A percentile compares a stretch with the other conserved stretches of the same genome.
Conservation (phyloP, 2,888 invertebrate species). For the Eristalinus aeneus region DNA sequence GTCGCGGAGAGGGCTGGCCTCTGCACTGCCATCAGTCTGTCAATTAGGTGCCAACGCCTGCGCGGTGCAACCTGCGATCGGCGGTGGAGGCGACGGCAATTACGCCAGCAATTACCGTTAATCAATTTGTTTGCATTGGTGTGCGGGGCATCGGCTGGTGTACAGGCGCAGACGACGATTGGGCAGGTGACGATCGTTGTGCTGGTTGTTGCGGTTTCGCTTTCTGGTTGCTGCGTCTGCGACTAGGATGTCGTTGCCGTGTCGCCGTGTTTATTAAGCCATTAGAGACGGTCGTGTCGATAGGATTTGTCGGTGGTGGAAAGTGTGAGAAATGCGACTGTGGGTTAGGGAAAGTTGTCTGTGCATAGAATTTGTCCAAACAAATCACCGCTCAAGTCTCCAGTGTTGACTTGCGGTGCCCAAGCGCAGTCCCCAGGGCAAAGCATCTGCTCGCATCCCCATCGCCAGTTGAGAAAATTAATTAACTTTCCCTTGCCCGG, state of each 20-base stretch:
- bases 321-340: constrained; percentile 13
- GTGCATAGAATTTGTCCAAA: neutral
- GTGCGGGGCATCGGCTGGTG: neutral
- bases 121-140: constrained; percentile 20
- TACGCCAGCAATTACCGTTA: constrained; percentile 52
- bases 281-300: constrained; percentile 32
- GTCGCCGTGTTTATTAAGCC: constrained; percentile 43
- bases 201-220: constrained; percentile 31
- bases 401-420: neutral
- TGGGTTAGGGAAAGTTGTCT: neutral
- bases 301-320: constrained; percentile 43
- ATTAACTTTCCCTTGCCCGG: constrained; percentile 5
- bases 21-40: constrained; percentile 19
- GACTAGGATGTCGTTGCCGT: neutral
- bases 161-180: neutral
- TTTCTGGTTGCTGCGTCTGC: constrained; percentile 36
- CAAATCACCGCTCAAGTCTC: neutral
- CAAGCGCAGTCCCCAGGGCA: neutral
- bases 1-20: neutral
- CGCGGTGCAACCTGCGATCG: constrained; percentile 16
- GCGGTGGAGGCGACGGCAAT: constrained; percentile 33
- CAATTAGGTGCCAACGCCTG: constrained; percentile 56
- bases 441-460: neutral
- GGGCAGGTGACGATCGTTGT: neutral
- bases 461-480: neutral